These are phyloP conservation scores for Agrilus cyanescens DNA, from an alignment of 2,888 invertebrate species.

Conservation along the genomic window DNA sequence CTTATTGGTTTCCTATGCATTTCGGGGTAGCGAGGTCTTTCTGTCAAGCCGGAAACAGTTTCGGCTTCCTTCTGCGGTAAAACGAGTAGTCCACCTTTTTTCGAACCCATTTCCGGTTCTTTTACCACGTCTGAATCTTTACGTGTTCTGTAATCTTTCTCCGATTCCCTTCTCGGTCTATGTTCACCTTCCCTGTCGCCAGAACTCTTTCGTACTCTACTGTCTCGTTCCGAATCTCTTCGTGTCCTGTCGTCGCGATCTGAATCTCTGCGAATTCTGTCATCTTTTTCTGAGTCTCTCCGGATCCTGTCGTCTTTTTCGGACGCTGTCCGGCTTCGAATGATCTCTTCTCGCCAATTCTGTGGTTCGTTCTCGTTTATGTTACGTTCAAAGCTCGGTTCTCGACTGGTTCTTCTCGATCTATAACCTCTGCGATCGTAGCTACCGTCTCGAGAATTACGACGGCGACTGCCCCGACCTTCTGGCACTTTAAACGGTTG, in stretches of 20 bases:
- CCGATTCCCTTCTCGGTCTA: not conserved
- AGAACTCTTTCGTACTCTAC: too few relatives aligned
- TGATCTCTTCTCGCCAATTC: constrained; percentile 34
- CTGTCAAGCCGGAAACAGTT: constrained; percentile 12
- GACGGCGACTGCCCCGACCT: constrained; percentile 14
- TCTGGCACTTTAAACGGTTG: constrained; percentile 27
- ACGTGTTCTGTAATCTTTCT: not conserved
- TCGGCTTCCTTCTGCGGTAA: constrained; percentile 23
- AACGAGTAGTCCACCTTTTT: constrained; percentile 30
- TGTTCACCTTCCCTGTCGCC: too few relatives aligned
- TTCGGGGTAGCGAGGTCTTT: constrained; percentile 16
- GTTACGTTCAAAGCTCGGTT: constrained; percentile 27
- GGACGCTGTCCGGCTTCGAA: constrained; percentile 14
- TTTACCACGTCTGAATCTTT: constrained; percentile 3
- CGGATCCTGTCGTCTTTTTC: not conserved
- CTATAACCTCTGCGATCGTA: constrained; percentile 11
- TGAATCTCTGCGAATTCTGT: constrained; percentile 19
- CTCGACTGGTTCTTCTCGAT: constrained; percentile 26
- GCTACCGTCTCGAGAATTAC: constrained; percentile 16
- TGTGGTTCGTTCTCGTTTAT: constrained; percentile 25
- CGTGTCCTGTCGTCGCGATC: constrained; percentile 19
- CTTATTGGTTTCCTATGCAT: constrained; percentile 13
- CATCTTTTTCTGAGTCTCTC: too few relatives aligned
- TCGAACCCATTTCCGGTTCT: constrained; percentile 14
- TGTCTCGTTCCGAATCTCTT: too few relatives aligned